Evolutionary conservation across 2,113 vertebrate genomes (phyloP).

Genomic region (Mus pahari): DNA sequence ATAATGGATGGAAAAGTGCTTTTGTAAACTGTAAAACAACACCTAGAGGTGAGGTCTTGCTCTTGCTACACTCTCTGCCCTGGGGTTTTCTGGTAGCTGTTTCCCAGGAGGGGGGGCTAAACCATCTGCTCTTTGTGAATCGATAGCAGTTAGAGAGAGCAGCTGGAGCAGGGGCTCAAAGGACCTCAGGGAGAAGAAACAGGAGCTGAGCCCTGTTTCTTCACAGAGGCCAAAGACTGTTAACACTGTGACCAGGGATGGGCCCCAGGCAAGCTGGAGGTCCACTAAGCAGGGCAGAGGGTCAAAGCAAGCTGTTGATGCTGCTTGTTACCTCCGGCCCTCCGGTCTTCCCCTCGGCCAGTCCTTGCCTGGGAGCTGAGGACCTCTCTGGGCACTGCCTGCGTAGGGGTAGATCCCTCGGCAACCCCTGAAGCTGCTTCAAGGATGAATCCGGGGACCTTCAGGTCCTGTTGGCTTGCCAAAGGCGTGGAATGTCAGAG

Average conservation of each 20-base stretch:
- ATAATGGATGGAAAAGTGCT: slow-evolving; percentile 58
- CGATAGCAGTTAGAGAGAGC: not conserved
- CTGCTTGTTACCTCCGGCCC: not conserved
- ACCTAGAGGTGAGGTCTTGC: not conserved
- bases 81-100: not conserved
- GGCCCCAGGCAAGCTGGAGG: not conserved
- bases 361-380: not conserved
- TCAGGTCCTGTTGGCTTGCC: not conserved
- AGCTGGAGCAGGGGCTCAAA: not conserved
- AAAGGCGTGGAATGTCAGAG: not conserved
- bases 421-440: no score
- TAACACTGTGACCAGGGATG: not conserved
- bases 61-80: not conserved
- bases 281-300: not conserved
- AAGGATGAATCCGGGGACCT: not conserved
- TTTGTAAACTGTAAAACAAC: slow-evolving; percentile 65
- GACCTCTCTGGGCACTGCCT: not conserved
- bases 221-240: not conserved
- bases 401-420: not conserved
- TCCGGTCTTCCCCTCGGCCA: not conserved
- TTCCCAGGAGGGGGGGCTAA: not conserved
- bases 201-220: not conserved
- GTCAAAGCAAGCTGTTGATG: not conserved
- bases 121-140: not conserved
- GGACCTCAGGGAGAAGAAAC: not conserved